Percentiles rank a stretch among this genome's conserved stretches.
Conservation (phyloP, 2,113 vertebrate species). For the Vidua chalybeata region DNA sequence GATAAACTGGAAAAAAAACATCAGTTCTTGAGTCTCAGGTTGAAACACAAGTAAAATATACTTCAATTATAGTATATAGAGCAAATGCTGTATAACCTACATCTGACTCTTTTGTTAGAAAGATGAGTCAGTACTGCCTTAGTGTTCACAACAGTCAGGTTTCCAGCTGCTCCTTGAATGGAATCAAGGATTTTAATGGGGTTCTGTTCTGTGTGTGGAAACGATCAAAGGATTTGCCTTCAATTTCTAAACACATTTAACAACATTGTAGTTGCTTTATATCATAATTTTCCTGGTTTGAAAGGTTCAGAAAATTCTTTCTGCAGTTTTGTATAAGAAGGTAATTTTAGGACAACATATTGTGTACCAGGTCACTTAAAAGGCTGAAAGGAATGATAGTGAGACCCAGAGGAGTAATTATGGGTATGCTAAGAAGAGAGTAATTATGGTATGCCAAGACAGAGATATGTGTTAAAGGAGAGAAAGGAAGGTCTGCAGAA, state of each 20-base stretch:
- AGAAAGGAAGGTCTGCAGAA: background rate
- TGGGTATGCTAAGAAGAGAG: background rate
- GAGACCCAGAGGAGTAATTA: background rate
- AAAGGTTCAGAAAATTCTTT: background rate
- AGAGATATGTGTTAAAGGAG: background rate
- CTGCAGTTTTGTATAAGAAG: background rate
- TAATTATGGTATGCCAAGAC: too few relatives aligned
- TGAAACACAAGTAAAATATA: background rate
- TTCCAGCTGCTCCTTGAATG: background rate
- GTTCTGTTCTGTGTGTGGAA: background rate
- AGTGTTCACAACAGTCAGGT: background rate
- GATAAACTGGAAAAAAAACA: background rate
- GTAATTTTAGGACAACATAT: background rate
- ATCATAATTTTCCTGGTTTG: background rate
- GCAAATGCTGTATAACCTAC: background rate
- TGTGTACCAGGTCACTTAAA: background rate
- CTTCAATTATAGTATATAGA: background rate
- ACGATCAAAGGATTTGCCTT: background rate
- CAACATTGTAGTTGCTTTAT: background rate
- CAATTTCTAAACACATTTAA: background rate
- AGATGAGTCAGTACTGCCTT: background rate
- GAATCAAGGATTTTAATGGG: background rate
- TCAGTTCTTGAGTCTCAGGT: background rate
- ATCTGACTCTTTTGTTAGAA: background rate
- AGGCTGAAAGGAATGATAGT: background rate